Percentiles rank a stretch among this genome's conserved stretches.
These are phyloP conservation scores for Felis chaus DNA, from an alignment of 2,113 vertebrate genomes.

Conservation along the genomic window DNA sequence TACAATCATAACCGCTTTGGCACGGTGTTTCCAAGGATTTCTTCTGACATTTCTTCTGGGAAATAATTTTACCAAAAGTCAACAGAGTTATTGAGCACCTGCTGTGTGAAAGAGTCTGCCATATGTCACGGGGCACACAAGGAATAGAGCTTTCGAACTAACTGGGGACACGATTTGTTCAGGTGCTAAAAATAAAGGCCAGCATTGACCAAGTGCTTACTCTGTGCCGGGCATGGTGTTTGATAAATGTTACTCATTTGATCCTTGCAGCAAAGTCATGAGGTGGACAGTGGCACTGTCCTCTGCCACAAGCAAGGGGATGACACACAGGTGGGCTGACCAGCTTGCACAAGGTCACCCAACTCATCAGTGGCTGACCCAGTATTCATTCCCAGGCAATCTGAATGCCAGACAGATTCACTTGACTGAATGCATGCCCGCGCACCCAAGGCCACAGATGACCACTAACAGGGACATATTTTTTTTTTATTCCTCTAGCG, in stretches of 20 bases:
- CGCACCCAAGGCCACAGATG: neutral
- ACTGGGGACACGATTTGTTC: neutral
- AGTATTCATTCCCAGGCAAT: neutral
- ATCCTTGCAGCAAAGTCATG: neutral
- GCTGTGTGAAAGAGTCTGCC: conserved; percentile 37
- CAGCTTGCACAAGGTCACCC: neutral
- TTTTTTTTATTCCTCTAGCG: neutral
- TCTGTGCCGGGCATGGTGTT: neutral
- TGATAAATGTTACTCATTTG: neutral
- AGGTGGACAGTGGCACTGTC: neutral
- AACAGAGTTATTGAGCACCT: conserved; percentile 47
- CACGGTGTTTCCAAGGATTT: conserved; percentile 44
- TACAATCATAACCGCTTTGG: conserved; percentile 28
- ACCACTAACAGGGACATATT: neutral
- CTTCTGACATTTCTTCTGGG: conserved; percentile 61
- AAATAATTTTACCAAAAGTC: conserved; percentile 66
- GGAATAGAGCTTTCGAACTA: neutral
- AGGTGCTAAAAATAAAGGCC: neutral
- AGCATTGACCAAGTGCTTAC: neutral
- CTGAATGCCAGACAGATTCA: neutral
- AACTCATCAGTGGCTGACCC: neutral
- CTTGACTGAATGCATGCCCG: too few species aligned
- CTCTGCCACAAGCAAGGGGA: neutral
- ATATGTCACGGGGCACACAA: neutral
- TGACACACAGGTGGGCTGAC: neutral